These are phyloP conservation scores for Sarcoramphus papa DNA, from an alignment of 2,797 vertebrate species.

Conservation along the genomic window DNA sequence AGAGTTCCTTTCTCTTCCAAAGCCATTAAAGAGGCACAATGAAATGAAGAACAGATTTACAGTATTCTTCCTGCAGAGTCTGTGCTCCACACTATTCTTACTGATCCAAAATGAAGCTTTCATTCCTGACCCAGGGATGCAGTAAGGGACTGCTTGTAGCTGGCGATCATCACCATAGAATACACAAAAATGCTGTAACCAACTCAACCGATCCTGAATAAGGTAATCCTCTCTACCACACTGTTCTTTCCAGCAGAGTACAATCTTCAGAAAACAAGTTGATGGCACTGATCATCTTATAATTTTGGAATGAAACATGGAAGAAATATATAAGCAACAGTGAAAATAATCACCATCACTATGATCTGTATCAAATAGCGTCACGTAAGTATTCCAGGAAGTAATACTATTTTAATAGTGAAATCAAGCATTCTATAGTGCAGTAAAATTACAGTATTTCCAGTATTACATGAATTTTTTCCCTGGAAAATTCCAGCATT, in stretches of 20 bases:
- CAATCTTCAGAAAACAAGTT: neutral
- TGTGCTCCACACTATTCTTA: neutral
- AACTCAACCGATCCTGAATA: neutral
- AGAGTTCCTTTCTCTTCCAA: neutral
- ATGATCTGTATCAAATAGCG: neutral
- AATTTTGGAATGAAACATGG: neutral
- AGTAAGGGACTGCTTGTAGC: neutral
- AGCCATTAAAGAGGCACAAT: neutral
- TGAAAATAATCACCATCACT: neutral
- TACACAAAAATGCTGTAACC: neutral
- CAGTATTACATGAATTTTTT: neutral
- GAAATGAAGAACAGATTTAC: neutral
- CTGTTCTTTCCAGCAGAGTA: neutral
- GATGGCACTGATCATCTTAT: neutral
- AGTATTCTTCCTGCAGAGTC: neutral
- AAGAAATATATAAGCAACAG: neutral
- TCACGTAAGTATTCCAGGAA: neutral
- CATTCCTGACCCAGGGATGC: neutral
- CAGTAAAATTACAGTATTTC: neutral
- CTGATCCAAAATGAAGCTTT: neutral
- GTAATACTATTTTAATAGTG: neutral
- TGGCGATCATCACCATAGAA: neutral
- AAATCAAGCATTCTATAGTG: neutral
- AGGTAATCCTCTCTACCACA: neutral
- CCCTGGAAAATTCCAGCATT: neutral